Evolutionary conservation across 2,113 vertebrate species (phyloP).

Genomic region (Cygnus atratus): DNA sequence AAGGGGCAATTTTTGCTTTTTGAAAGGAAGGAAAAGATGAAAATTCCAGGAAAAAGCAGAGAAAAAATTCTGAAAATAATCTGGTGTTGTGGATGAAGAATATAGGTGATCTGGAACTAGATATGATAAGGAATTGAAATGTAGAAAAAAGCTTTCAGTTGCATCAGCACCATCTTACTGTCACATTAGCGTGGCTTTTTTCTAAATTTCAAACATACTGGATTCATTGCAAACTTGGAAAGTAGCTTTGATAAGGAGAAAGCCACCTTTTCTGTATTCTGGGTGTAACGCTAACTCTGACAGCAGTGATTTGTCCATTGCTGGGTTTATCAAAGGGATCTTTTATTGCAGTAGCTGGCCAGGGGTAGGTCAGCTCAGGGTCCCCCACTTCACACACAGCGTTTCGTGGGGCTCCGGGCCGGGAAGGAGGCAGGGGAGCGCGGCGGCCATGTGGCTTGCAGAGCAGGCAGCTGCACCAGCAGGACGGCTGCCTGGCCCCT

Average conservation of each 20-base stretch:
- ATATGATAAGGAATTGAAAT: not conserved
- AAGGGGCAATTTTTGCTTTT: not conserved
- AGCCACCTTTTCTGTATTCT: not conserved
- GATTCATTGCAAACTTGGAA: not conserved
- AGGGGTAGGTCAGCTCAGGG: not conserved
- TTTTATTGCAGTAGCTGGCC: rapidly evolving
- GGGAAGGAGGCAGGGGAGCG: too few species aligned
- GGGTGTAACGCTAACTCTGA: not conserved
- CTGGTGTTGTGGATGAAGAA: not conserved
- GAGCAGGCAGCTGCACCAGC: rapidly evolving
- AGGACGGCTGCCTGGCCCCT: not conserved
- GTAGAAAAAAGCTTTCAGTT: not conserved
- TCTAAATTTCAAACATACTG: not conserved
- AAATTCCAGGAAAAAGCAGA: not conserved
- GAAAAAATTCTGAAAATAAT: not conserved
- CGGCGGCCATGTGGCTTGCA: too few species aligned
- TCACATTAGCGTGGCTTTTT: not conserved
- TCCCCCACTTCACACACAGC: too few species aligned
- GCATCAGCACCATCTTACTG: not conserved
- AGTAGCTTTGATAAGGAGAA: not conserved
- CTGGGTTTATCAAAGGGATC: not conserved
- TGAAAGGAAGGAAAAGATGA: not conserved
- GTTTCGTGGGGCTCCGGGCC: not conserved
- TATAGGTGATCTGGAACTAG: not conserved
- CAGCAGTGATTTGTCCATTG: not conserved